These are phyloP conservation scores for Pseudomyrmex concolor DNA, from an alignment of 1,140 invertebrate species.

Conservation along the genomic window DNA sequence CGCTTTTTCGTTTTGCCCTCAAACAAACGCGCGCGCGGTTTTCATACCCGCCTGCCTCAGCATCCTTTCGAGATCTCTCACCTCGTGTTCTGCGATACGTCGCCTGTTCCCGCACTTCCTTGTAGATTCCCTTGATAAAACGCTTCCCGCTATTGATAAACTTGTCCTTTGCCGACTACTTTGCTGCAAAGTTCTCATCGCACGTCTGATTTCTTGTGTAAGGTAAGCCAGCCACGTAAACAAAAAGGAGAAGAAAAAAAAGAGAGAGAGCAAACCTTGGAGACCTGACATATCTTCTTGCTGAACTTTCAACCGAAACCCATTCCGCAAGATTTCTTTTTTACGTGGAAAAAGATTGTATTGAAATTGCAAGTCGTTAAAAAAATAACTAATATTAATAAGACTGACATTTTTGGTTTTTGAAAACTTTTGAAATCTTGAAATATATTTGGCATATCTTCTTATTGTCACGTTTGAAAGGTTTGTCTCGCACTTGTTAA, in stretches of 20 bases:
- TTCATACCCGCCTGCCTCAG: not conserved
- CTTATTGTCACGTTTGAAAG: slow-evolving; percentile 15
- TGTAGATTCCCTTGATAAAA: slow-evolving; percentile 18
- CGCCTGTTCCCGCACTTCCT: slow-evolving; percentile 22
- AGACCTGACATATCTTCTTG: slow-evolving; percentile 14
- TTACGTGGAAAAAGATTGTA: not conserved
- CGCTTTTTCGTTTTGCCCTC: slow-evolving; percentile 22
- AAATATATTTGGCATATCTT: not conserved
- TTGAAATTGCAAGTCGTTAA: not conserved
- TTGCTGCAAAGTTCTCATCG: slow-evolving; percentile 22
- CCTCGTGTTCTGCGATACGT: slow-evolving; percentile 38
- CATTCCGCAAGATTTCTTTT: not conserved
- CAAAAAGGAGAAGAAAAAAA: not conserved
- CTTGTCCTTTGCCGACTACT: slow-evolving; percentile 10
- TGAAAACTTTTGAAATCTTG: too few relatives aligned
- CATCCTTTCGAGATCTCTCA: slow-evolving; percentile 37
- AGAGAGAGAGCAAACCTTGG: slow-evolving; percentile 7
- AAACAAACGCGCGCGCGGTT: slow-evolving; percentile 23
- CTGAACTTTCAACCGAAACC: not conserved
- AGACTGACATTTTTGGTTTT: not conserved
- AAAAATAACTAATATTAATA: not conserved
- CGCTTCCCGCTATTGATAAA: slow-evolving; percentile 18
- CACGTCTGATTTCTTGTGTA: slow-evolving; percentile 38
- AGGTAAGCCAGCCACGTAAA: slow-evolving; percentile 9
- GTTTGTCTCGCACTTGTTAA: not conserved